These are phyloP conservation scores for Apamea monoglypha DNA, from an alignment of 2,888 invertebrate genomes.

Conservation along the genomic window DNA sequence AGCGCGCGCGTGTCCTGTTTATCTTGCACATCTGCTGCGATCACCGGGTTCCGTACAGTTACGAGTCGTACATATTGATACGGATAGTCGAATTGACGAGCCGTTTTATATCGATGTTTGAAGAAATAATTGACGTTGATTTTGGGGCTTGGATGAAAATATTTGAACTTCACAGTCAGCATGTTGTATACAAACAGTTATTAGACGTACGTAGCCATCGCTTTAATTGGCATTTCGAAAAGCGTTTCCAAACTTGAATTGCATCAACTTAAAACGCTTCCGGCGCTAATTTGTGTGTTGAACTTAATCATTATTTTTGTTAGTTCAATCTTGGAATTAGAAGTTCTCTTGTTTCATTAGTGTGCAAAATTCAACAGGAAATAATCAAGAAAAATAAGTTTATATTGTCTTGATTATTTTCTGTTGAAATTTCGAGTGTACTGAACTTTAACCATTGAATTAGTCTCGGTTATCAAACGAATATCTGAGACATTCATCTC, in stretches of 20 bases:
- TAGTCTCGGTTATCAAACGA: neutral
- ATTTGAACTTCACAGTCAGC: slow-evolving; percentile 21
- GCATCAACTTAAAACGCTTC: slow-evolving; percentile 21
- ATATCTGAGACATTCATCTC: slow-evolving; percentile 1
- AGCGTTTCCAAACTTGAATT: slow-evolving; percentile 16
- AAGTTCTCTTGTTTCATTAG: slow-evolving; percentile 2
- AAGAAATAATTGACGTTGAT: slow-evolving; percentile 3
- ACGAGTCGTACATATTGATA: slow-evolving; percentile 60
- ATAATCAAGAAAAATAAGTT: too few species aligned
- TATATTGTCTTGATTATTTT: neutral
- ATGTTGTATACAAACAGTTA: slow-evolving; percentile 17
- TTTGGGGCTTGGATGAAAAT: slow-evolving; percentile 19
- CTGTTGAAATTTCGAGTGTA: slow-evolving; percentile 7
- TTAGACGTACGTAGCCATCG: neutral
- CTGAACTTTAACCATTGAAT: neutral
- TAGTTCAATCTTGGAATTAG: neutral
- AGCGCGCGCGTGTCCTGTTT: slow-evolving; percentile 79
- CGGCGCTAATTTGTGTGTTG: slow-evolving; percentile 18
- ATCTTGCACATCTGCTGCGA: slow-evolving; percentile 78
- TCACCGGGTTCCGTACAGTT: slow-evolving; percentile 65
- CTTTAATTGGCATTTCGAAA: slow-evolving; percentile 29
- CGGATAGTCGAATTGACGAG: slow-evolving; percentile 24
- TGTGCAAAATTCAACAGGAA: neutral
- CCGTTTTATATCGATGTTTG: slow-evolving; percentile 20
- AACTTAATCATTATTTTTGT: slow-evolving; percentile 1